Evolutionary conservation across 2,797 vertebrate genomes (phyloP).

Genomic region (Peromyscus eremicus): DNA sequence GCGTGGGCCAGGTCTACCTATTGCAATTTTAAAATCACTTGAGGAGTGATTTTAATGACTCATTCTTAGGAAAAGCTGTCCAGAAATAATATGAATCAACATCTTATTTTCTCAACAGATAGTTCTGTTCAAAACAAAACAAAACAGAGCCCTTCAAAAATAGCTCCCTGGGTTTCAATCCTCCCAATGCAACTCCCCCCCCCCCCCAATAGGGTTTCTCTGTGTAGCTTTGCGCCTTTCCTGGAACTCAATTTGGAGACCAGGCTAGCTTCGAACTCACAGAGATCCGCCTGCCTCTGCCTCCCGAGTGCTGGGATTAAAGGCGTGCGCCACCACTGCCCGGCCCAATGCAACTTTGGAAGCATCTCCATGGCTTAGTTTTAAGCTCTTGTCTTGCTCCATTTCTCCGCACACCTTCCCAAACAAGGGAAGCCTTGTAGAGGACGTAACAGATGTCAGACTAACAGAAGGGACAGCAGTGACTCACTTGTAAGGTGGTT

Average conservation of each 20-base stretch:
- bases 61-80: constrained; percentile 48
- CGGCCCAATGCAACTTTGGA: background rate
- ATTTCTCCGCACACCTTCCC: background rate
- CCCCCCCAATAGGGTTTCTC: too few species aligned
- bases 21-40: constrained; percentile 53
- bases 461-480: background rate
- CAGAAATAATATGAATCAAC: background rate
- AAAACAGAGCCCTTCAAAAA: background rate
- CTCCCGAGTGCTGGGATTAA: too few species aligned
- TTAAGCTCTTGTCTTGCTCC: background rate
- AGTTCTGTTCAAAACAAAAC: background rate
- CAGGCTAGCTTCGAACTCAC: too few species aligned
- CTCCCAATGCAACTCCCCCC: background rate
- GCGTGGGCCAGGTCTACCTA: background rate
- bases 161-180: background rate
- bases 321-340: too few species aligned
- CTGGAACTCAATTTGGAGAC: too few species aligned
- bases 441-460: background rate
- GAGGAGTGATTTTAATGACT: constrained; percentile 36
- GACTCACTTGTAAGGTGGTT: background rate
- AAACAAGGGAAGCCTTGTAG: background rate
- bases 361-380: background rate
- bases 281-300: too few species aligned
- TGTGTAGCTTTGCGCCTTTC: too few species aligned
- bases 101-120: background rate